Base-by-base conservation (phyloP, 2,113 vertebrate species). In the Antigone vipio region DNA sequence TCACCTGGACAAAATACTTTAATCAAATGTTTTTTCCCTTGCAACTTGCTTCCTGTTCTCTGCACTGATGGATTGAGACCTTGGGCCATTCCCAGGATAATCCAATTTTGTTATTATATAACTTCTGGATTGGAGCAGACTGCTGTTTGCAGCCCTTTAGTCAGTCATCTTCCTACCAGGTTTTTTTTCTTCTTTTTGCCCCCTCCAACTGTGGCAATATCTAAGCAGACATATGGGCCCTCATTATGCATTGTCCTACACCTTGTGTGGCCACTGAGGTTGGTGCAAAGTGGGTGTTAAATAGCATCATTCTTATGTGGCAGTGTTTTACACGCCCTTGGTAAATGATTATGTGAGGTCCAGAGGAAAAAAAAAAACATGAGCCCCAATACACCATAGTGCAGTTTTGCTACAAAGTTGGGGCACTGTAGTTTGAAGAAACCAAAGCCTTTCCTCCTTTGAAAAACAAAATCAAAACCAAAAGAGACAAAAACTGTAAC, bases 221-320 rank as follows among this genome's bases (percentile, higher is more conserved):
- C 83, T 17, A 16, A 64, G 45, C 45, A 68, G 80, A 81, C 76
- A 85, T 81, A 50, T 72, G 81, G 86, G 18, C 62, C 89, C 58
- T 69, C 29, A 35, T 85, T 85, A 62, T 53, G 45, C 67, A 73
- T 73, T 87, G 68, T 93, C 29, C 88, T 80, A 73, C 92, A 88
- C 89, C 67, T 95, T 95, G 84, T 95, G 94, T 91, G 84, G 84
- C 71, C 96, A 7, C 45, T 9, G 79, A 79, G 55, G 17, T 42
- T 78, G 68, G 24, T 75, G 86, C 56, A 38, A 81, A 91, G 89
- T 35, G 73, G 49, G 55, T 80, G 85, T 93, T 29, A 71, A 84
- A 75, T 15, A 32, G 72, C 62, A 62, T 52, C 50, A 55, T 63
- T 93, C 87, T 92, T 59, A 6, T 18, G 62, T 67, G 77, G 69